Percentiles rank a stretch among this genome's conserved stretches.
Conservation (phyloP, 2,113 vertebrate genomes). For the Litocranius walleri region DNA sequence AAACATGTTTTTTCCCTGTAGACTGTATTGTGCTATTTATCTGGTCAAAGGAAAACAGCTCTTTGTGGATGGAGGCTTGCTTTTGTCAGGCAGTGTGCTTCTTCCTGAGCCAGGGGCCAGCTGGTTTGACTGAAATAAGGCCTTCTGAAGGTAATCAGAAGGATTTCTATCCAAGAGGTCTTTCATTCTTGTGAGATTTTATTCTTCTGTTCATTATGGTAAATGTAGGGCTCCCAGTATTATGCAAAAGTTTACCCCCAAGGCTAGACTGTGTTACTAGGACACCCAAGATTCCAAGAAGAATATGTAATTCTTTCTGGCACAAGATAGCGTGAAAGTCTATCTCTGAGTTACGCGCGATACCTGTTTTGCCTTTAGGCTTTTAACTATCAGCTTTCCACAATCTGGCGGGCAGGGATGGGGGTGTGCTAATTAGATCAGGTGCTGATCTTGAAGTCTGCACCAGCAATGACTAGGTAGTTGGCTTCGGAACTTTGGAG, state of each 20-base stretch:
- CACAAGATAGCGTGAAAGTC: conserved; percentile 39
- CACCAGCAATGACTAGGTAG: conserved; percentile 61
- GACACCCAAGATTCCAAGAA: conserved; percentile 66
- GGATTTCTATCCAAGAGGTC: conserved; percentile 5
- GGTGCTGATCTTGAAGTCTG: conserved; percentile 67
- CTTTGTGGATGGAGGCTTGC: not conserved
- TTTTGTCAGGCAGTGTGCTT: not conserved
- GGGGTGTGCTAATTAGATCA: conserved; percentile 73
- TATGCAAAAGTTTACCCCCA: conserved; percentile 62
- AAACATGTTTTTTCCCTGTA: not conserved
- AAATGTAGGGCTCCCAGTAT: conserved; percentile 53
- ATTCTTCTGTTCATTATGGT: conserved; percentile 25
- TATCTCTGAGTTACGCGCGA: conserved; percentile 36
- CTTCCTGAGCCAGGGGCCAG: not conserved
- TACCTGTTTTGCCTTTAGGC: conserved; percentile 64
- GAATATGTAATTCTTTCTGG: conserved; percentile 73
- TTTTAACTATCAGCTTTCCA: conserved; percentile 67
- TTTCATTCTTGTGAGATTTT: conserved; percentile 46
- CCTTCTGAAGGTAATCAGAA: conserved; percentile 31
- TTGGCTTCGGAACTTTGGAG: conserved; percentile 51
- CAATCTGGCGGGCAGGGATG: not conserved
- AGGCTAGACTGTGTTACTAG: conserved; percentile 50
- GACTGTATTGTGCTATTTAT: not conserved
- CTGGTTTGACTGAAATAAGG: not conserved
- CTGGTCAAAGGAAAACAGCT: conserved; percentile 45